A percentile compares a stretch with the other conserved stretches of the same genome.
These are phyloP conservation scores for Drosophila longiperda DNA, from an alignment of 2,888 invertebrate genomes.

Conservation along the genomic window DNA sequence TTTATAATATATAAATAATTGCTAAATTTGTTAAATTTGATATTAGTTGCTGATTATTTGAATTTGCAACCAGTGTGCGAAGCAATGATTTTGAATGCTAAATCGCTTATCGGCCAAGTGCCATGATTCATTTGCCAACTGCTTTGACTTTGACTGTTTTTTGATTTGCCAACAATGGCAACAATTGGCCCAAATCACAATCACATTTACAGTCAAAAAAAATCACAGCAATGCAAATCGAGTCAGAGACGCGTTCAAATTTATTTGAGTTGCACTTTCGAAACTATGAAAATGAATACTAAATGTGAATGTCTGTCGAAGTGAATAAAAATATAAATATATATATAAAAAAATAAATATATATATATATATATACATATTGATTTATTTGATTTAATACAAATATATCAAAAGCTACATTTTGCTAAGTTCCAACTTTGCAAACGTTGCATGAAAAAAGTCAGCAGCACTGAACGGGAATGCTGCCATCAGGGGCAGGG, in stretches of 20 bases:
- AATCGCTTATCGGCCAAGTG: slow-evolving; percentile 59
- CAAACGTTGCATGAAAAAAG: slow-evolving; percentile 18
- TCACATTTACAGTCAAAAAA: neutral
- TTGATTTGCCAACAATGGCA: neutral
- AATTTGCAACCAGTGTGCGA: slow-evolving; percentile 19
- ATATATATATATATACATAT: slow-evolving; percentile 1
- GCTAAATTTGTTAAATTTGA: neutral
- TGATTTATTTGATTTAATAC: neutral
- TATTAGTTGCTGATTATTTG: neutral
- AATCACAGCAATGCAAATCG: neutral
- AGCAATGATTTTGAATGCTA: slow-evolving; percentile 30
- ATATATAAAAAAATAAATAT: too few relatives aligned
- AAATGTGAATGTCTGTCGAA: slow-evolving; percentile 19
- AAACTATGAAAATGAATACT: slow-evolving; percentile 9
- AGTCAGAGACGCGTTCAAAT: slow-evolving; percentile 7
- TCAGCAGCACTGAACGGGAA: neutral
- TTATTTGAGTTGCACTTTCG: slow-evolving; percentile 9
- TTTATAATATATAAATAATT: neutral
- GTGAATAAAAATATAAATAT: slow-evolving; percentile 28
- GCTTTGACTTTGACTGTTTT: slow-evolving; percentile 36
- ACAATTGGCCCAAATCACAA: neutral
- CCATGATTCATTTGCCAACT: slow-evolving; percentile 68
- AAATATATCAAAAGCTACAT: neutral
- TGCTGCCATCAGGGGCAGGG: neutral
- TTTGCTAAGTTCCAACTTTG: slow-evolving; percentile 19